Evolutionary conservation across 2,797 vertebrate genomes (phyloP), one percentile per base, ranked within the genome.

Genomic region (Cercopithecus mitis): DNA sequence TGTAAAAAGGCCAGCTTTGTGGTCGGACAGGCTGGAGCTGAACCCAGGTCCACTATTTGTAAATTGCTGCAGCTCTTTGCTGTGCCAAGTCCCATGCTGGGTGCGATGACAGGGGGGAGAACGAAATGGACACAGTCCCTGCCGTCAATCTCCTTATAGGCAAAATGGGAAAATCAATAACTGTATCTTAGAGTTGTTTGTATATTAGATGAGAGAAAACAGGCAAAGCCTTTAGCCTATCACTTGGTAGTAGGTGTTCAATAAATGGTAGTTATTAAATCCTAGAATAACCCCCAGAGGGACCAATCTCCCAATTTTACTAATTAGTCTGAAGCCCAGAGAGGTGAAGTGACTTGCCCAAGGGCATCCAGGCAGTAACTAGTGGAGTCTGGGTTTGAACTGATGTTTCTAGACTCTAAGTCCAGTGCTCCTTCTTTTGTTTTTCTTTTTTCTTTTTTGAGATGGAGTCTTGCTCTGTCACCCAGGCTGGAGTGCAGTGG

Each of bases 31-130:
- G 72, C 92, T 19, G 13, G 24, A 33, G 19, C 0, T 6, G 70
- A 39, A 9, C 22, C 73, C 0, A 1, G 41, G 73, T 33, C 27
- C 13, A 2, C n/a, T 39, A 1, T 15, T 0, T 0, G 6, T 19
- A 22, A 33, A 2, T 4, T 12, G 19, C 1, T 7, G 2, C 12
- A 19, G 52, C 52, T 52, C 47, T 30, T 22, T 27, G 25, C 55
- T 43, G 67, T 8, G 36, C 50, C 43, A 17, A 25, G 47, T 57
- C 81, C 43, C 57, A 43, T 5, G 22, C 79, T 36, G 25, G 77
- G n/a, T 17, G 12, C 88, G 25, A 61, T 27, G 85, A 87, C 12
- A 6, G 30, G 30, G 50, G 52, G 19, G 7, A 55, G 52, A 55
- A 57, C 25, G 33, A 47, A 52, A 61, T 1, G 64, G 25, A 58